Evolutionary conservation across 2,888 invertebrate genomes (phyloP), one percentile per base, ranked within the genome.

Genomic region (Dicycla oo): DNA sequence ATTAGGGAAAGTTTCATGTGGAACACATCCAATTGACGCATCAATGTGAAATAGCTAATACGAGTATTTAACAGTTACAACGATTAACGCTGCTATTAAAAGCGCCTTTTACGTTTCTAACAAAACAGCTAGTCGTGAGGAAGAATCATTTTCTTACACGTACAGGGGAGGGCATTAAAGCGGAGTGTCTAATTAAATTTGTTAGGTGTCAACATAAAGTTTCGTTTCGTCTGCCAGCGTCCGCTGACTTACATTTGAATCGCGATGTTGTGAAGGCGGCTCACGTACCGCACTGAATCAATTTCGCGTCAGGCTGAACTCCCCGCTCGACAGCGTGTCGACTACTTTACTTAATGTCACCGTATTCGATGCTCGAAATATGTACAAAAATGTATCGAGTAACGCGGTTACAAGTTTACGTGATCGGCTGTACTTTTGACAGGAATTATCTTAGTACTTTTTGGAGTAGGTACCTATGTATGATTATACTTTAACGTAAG

Each of bases 211-310:
- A 92, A 91, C 92, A 91, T 91, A 93, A 94, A 94, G 93, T 93
- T 93, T 90, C 89, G 89, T 90, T 89, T 89, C 89, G 91, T 88
- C 87, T 85, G 86, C 82, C 85, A 81, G 75, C 85, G 85, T 83
- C 88, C 87, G 88, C 87, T 90, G 90, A 90, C 88, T 90, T 92
- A 93, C 93, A 93, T 94, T 95, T 94, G 93, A 93, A 93, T 93
- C 89, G 90, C 84, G 83, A 76, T 77, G 88, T 92, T 92, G 87
- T 88, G 90, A 88, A 95, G 91, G 92, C 94, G 77, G 81, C 89
- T 90, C 95, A 95, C 95, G 95, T 95, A 90, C 81, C 86, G 87
- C 91, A 92, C 92, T 95, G 95, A 95, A 95, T 95, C 95, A 95
- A 95, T 95, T 95, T 93, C 92, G 90, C 92, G 94, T 94, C 93